Evolutionary conservation across 2,888 invertebrate species (phyloP).

Genomic region (Anorthoa munda): DNA sequence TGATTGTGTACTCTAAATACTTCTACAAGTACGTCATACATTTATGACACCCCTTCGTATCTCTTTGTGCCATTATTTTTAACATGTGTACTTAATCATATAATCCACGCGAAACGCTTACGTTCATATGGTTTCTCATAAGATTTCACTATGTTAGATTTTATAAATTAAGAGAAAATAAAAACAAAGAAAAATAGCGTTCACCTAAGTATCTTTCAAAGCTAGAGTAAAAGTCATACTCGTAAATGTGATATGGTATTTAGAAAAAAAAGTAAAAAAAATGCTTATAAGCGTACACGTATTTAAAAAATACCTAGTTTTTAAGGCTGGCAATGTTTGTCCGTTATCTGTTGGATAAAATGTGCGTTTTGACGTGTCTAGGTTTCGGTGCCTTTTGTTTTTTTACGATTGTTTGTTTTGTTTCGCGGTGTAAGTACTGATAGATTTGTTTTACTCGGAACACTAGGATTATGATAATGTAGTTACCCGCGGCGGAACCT

Average conservation of each 20-base stretch:
- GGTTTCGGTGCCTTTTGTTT: slow-evolving; percentile 54
- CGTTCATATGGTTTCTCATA: slow-evolving; percentile 66
- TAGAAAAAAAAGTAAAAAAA: slow-evolving; percentile 82
- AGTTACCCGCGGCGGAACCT: slow-evolving; percentile 15
- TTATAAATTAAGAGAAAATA: slow-evolving; percentile 72
- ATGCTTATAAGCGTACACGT: slow-evolving; percentile 83
- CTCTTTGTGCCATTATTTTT: slow-evolving; percentile 79
- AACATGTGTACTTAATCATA: slow-evolving; percentile 75
- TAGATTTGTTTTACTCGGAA: slow-evolving; percentile 20
- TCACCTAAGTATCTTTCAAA: slow-evolving; percentile 77
- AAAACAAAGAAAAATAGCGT: slow-evolving; percentile 77
- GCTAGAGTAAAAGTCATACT: slow-evolving; percentile 84
- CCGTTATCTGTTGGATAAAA: slow-evolving; percentile 55
- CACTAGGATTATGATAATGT: slow-evolving; percentile 12
- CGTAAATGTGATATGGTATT: slow-evolving; percentile 88
- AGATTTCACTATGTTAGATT: slow-evolving; percentile 76
- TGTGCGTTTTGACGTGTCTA: slow-evolving; percentile 38
- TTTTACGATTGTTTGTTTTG: slow-evolving; percentile 38
- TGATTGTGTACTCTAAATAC: slow-evolving; percentile 41
- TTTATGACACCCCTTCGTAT: slow-evolving; percentile 62
- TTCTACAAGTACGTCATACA: slow-evolving; percentile 39
- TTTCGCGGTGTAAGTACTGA: slow-evolving; percentile 47
- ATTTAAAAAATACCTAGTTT: slow-evolving; percentile 77
- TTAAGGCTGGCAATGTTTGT: slow-evolving; percentile 76
- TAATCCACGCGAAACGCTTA: slow-evolving; percentile 72